Percentiles rank a stretch among this genome's conserved stretches.
Conservation (phyloP, 2,113 vertebrate species). For the Stegostoma tigrinum region DNA sequence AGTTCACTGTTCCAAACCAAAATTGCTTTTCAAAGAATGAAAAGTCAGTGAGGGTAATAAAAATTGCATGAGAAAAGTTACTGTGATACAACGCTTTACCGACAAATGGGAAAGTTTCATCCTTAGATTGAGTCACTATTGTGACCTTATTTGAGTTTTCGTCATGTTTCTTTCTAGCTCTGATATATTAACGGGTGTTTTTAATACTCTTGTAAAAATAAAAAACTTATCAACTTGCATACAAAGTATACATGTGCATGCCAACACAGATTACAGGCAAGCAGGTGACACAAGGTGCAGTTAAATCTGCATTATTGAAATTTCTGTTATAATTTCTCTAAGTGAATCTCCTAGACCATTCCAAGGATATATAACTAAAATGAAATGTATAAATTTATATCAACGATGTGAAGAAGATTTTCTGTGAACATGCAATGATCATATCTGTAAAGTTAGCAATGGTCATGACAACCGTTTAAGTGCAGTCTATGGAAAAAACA, state of each 20-base stretch:
- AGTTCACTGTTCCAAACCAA: too few species aligned
- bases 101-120: too few species aligned
- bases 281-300: too few species aligned
- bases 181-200: background rate
- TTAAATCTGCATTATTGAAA: too few species aligned
- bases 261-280: background rate
- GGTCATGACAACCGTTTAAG: background rate
- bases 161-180: background rate
- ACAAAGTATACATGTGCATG: background rate
- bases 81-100: too few species aligned
- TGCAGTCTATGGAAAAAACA: background rate
- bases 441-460: background rate
- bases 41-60: too few species aligned
- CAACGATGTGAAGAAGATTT: background rate
- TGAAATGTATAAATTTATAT: too few species aligned
- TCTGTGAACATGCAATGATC: background rate
- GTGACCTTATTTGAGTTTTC: background rate
- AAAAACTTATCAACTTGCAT: background rate
- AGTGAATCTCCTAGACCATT: too few species aligned
- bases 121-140: background rate
- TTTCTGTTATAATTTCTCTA: too few species aligned
- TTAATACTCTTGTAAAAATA: background rate
- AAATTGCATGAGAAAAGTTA: too few species aligned
- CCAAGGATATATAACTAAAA: too few species aligned
- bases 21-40: too few species aligned